Evolutionary conservation across 2,888 invertebrate genomes (phyloP), one percentile per base, ranked within the genome.

Genomic region (Zelleria hepariella): DNA sequence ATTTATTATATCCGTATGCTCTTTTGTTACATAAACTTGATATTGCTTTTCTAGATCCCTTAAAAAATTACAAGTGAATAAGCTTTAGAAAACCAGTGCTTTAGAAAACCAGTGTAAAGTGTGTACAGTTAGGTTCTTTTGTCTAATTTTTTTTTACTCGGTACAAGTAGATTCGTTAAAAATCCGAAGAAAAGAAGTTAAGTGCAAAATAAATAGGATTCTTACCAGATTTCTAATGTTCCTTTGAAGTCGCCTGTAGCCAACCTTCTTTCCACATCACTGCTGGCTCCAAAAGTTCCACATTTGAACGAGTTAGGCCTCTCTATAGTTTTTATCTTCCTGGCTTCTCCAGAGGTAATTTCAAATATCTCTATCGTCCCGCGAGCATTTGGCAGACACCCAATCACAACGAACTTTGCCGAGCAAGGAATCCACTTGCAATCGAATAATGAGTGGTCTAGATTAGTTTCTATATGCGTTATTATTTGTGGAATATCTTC

Each of bases 361-460:
- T 95, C 94, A 73, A 92, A 96, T 18, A 95, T 90, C 82, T 98
- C 95, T 60, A 98, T 84, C 24, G 95, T 92, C 0, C 98, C 98
- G 58, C 93, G 94, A 54, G 96, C 96, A 71, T 94, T 94, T 0
- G 98, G 93, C 75, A 95, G 91, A 18, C 94, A 94, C 8, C 98
- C 98, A 59, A 98, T 89, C 52, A 95, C 92, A 62, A 97, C 93
- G 82, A 98, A 96, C 82, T 97, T 98, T 0, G 98, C 95, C 2
- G 97, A 97, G 73, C 95, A 94, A 0, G 98, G 98, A 70, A 98
- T 93, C 98, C 98, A 98, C 85, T 96, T 96, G n/a, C 94, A 92
- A 74, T 98, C 98, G 77, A 96, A 97, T 24, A 97, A 81, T 0
- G 96, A 95, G 79, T 95, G 98, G 73, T 95, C 93, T 1, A 97